A percentile compares a stretch with the other conserved stretches of the same genome.
Evolutionary conservation across 2,113 vertebrate species (phyloP).

Genomic region (Psittacara wagleri): DNA sequence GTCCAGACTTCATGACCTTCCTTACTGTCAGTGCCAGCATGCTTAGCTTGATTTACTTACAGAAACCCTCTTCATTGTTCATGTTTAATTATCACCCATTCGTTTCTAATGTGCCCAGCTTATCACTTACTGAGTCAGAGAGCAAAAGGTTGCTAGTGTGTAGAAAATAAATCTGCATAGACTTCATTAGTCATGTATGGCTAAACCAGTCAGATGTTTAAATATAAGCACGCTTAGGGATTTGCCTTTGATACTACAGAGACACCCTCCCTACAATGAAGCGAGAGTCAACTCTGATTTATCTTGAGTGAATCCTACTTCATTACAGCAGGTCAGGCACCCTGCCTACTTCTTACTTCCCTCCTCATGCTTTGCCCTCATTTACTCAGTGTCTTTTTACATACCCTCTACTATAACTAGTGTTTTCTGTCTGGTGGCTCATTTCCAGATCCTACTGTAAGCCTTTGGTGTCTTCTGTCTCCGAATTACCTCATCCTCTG

Average conservation of each 20-base stretch:
- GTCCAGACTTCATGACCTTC: constrained; percentile 8
- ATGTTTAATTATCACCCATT: constrained; percentile 59
- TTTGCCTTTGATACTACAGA: constrained; percentile 39
- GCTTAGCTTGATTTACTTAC: constrained; percentile 35
- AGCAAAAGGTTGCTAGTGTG: constrained; percentile 53
- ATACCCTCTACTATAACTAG: not conserved
- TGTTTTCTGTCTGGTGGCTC: not conserved
- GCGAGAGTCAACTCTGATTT: constrained; percentile 36
- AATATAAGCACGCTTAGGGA: constrained; percentile 25
- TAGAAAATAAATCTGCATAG: constrained; percentile 64
- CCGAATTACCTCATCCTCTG: not conserved
- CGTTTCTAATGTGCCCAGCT: constrained; percentile 49
- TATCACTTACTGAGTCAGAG: constrained; percentile 59
- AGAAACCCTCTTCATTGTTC: constrained; percentile 40
- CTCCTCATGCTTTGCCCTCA: not conserved
- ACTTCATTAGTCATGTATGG: constrained; percentile 62
- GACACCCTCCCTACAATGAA: not conserved
- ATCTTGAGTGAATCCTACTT: constrained; percentile 24
- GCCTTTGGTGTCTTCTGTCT: not conserved
- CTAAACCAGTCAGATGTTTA: constrained; percentile 52
- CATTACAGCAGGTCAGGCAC: not conserved
- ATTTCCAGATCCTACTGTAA: not conserved
- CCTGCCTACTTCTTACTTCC: not conserved
- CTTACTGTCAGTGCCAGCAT: constrained; percentile 26
- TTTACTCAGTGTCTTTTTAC: not conserved